Conservation (phyloP, 92 coral and sea anemone species). For the Phenganax subtilis region DNA sequence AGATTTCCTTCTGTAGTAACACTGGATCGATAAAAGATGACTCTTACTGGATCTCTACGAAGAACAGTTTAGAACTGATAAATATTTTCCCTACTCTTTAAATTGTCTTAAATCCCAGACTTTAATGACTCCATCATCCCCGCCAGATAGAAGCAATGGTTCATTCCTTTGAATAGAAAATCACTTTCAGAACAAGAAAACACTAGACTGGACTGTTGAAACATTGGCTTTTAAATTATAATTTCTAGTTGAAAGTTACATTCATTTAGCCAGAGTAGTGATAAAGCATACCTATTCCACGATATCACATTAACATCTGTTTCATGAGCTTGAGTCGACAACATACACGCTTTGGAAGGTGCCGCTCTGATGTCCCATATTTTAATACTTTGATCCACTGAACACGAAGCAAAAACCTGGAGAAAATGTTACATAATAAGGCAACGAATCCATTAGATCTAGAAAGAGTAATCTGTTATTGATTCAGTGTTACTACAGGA, state of each 20-base stretch:
- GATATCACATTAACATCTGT: constrained; percentile 95
- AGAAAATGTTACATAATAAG: not conserved
- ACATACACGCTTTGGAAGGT: constrained; percentile 88
- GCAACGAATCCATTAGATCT: not conserved
- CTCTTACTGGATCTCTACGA: not conserved
- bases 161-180: constrained; percentile 61
- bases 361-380: constrained; percentile 94
- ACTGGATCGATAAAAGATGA: not conserved
- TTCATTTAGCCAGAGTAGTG: not conserved
- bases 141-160: constrained; percentile 89
- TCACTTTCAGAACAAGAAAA: not conserved
- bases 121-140: constrained; percentile 92
- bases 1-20: not conserved
- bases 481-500: constrained; percentile 2
- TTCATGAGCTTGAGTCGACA: constrained; percentile 86
- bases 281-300: constrained; percentile 71
- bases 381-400: constrained; percentile 79
- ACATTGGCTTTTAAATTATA: too few species aligned
- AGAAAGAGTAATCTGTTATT: not conserved
- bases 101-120: constrained; percentile 97
- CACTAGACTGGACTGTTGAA: too few species aligned
- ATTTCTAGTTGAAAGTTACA: too few species aligned
- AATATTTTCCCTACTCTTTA: constrained; percentile 56
- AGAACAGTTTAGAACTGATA: too few species aligned
- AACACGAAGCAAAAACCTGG: constrained; percentile 95